Evolutionary conservation across 2,797 vertebrate species (phyloP).

Genomic region (Microhierax caerulescens): DNA sequence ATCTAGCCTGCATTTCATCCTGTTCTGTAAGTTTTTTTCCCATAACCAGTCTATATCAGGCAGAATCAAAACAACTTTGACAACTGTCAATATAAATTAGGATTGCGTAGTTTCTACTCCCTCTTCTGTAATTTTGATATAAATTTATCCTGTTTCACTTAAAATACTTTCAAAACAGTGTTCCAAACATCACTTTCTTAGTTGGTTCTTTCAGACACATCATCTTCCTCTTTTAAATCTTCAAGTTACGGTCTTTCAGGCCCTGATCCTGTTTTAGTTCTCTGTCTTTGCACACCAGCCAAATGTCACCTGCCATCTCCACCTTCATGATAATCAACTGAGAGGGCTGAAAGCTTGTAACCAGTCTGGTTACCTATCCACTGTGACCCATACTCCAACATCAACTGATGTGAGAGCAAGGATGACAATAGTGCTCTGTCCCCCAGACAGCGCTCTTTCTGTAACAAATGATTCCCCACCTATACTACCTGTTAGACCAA

Average conservation of each 20-base stretch:
- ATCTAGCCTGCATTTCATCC: not conserved
- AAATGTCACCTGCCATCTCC: not conserved
- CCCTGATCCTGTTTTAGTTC: not conserved
- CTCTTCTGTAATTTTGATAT: not conserved
- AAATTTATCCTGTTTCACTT: not conserved
- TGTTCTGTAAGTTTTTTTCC: not conserved
- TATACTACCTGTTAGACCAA: not conserved
- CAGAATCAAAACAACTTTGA: not conserved
- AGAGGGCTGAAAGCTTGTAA: not conserved
- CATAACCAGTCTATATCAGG: not conserved
- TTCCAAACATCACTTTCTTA: not conserved
- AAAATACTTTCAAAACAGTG: not conserved
- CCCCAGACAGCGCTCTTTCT: not conserved
- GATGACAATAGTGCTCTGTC: not conserved
- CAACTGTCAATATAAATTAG: not conserved
- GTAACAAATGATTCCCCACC: not conserved
- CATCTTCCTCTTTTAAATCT: not conserved
- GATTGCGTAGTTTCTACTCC: not conserved
- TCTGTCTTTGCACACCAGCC: not conserved
- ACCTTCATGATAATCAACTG: not conserved
- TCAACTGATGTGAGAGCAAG: not conserved
- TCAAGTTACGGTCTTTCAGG: not conserved
- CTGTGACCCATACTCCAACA: not conserved
- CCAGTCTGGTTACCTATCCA: not conserved
- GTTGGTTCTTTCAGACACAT: not conserved